Conservation (phyloP, 2,888 invertebrate species). For the Stomorhina lunata region DNA sequence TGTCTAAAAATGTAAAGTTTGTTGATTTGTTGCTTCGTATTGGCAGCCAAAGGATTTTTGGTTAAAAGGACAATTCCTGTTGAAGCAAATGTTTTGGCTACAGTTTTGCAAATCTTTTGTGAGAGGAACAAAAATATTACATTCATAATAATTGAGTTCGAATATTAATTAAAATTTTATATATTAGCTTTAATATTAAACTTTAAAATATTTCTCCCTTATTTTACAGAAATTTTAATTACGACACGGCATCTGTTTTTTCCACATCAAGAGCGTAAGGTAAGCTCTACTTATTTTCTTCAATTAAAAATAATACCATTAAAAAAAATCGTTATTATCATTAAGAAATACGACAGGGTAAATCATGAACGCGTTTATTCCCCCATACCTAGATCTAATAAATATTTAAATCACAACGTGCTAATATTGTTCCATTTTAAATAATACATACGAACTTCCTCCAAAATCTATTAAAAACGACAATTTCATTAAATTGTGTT, state of each 20-base stretch:
- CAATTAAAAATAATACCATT: background rate
- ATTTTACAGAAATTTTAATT: background rate
- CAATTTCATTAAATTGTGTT: conserved; percentile 54
- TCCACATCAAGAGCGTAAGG: background rate
- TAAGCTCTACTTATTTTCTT: background rate
- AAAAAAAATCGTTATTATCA: conserved; percentile 13
- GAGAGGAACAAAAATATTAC: too few relatives aligned
- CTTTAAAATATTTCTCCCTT: background rate
- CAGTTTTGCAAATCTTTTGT: too few relatives aligned
- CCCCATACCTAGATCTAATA: background rate
- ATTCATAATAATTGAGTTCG: too few relatives aligned
- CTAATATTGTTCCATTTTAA: conserved; percentile 32
- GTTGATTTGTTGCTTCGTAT: background rate
- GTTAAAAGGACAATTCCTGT: background rate
- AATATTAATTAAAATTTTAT: background rate
- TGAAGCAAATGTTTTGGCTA: background rate
- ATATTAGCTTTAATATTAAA: background rate
- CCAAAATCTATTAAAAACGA: conserved; percentile 35
- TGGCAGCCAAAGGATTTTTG: background rate
- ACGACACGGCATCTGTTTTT: background rate
- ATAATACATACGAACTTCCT: conserved; percentile 11
- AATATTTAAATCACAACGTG: conserved; percentile 36
- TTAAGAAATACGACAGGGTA: background rate
- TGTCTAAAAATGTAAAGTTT: background rate
- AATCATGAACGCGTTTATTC: background rate